These are phyloP conservation scores for Agrilus mali DNA, from an alignment of 2,888 invertebrate genomes.

Conservation along the genomic window DNA sequence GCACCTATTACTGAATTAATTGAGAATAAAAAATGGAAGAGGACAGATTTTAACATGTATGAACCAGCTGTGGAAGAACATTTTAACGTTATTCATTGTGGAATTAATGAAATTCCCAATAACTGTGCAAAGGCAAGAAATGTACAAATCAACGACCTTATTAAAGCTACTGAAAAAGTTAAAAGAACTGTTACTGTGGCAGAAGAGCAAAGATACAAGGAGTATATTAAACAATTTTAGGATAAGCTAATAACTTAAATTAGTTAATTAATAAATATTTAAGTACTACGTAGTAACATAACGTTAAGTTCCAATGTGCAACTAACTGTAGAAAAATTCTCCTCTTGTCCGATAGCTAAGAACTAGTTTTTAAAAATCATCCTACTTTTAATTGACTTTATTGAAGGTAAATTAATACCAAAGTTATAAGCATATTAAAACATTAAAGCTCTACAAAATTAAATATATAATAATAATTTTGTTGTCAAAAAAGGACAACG, in stretches of 20 bases:
- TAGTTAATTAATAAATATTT: neutral
- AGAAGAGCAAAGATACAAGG: slow-evolving; percentile 21
- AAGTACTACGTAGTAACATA: too few species aligned
- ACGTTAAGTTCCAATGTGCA: too few species aligned
- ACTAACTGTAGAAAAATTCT: too few species aligned
- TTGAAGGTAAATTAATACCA: too few species aligned
- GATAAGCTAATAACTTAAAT: too few species aligned
- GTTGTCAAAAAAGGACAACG: too few species aligned
- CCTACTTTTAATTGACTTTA: too few species aligned
- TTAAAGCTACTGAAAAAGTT: slow-evolving; percentile 20
- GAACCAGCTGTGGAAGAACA: slow-evolving; percentile 15
- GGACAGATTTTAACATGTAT: slow-evolving; percentile 20
- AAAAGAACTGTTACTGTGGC: slow-evolving; percentile 21
- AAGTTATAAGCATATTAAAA: too few species aligned
- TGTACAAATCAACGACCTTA: slow-evolving; percentile 23
- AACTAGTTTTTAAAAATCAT: too few species aligned
- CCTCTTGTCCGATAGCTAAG: too few species aligned
- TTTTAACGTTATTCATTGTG: slow-evolving; percentile 3
- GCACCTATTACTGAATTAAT: slow-evolving; percentile 38
- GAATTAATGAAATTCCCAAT: slow-evolving; percentile 21
- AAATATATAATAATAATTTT: too few species aligned
- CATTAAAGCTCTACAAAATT: too few species aligned
- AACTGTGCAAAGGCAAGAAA: slow-evolving; percentile 22
- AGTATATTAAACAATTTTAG: slow-evolving; percentile 5
- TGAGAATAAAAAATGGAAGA: slow-evolving; percentile 29